Evolutionary conservation across 2,888 invertebrate species (phyloP), one percentile per base, ranked within the genome.

Genomic region (Rosalia funebris): DNA sequence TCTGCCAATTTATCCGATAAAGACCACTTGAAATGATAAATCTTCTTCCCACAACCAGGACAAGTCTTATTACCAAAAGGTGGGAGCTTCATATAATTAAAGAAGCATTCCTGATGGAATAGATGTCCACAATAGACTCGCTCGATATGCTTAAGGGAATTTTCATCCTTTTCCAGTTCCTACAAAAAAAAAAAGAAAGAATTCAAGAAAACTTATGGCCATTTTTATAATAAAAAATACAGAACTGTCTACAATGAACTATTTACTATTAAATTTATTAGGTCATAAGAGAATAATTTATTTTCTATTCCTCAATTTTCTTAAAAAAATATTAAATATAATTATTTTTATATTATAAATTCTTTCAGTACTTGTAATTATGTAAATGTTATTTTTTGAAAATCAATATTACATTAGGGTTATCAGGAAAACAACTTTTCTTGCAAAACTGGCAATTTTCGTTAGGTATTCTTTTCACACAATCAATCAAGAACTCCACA

Each of bases 41-140:
- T 86, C 69, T 85, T 85, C 68, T 87, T 82, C 3, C 84, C 85
- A 76, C 91, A 91, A 10, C 75, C 73, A n/a, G 70, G 71, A 76
- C 91, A 91, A 63, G 84, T 84, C 77, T 91, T 91, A 58, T 90
- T 91, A 53, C 88, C 89, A 82, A 91, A 91, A 25, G 91, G 91
- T 9, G 91, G 91, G 56, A 87, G 86, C 70, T 88, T 88, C 83
- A 91, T 85, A 75, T 86, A 90, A 44, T 80, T 83, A 66, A 89
- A 83, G 36, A 91, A 83, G 76, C 91, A 91, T 41, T 85, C 85
- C 69, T 86, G 82, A 77, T 91, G 91, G 78, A 88, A 91, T 5
- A 91, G 77, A 79, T 91, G 91, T 0, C 89, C 88, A 75, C 91
- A 91, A 71, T 88, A 91, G 0, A 91, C 84, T 64, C 90, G 83